These are phyloP conservation scores for Pygmarrhopalites habei DNA, from an alignment of 1,140 invertebrate species.

Conservation along the genomic window DNA sequence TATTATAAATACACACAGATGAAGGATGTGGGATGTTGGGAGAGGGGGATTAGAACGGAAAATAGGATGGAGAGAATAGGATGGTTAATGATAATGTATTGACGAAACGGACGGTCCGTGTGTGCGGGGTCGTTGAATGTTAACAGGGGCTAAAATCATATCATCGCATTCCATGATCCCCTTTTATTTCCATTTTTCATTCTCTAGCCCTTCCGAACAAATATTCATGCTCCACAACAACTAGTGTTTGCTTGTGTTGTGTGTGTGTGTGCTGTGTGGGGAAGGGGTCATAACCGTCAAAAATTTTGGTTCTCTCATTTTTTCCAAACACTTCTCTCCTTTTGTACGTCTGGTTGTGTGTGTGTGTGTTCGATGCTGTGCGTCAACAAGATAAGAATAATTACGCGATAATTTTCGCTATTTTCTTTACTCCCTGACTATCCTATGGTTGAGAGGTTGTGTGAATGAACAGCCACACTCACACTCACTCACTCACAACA, in stretches of 20 bases:
- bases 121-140: slow-evolving; percentile 30
- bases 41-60: no score
- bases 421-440: slow-evolving; percentile 5
- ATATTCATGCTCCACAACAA: no score
- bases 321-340: no score
- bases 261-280: no score
- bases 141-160: slow-evolving; percentile 26
- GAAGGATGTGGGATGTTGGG: no score
- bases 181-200: slow-evolving; percentile 9
- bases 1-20: no score
- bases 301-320: no score
- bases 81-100: slow-evolving; percentile 38
- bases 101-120: no score
- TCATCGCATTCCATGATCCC: slow-evolving; percentile 26
- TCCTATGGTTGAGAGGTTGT: not conserved
- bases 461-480: not conserved
- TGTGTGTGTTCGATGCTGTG: not conserved
- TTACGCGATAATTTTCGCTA: slow-evolving; percentile 37
- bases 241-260: no score
- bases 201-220: no score
- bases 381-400: slow-evolving; percentile 28
- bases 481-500: not conserved
- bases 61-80: no score
- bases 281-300: slow-evolving; percentile 24
- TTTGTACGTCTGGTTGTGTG: no score